phyloP scores from a whole-genome alignment of 2,113 vertebrate species.

The Forbesichthys papilliferus region DNA sequence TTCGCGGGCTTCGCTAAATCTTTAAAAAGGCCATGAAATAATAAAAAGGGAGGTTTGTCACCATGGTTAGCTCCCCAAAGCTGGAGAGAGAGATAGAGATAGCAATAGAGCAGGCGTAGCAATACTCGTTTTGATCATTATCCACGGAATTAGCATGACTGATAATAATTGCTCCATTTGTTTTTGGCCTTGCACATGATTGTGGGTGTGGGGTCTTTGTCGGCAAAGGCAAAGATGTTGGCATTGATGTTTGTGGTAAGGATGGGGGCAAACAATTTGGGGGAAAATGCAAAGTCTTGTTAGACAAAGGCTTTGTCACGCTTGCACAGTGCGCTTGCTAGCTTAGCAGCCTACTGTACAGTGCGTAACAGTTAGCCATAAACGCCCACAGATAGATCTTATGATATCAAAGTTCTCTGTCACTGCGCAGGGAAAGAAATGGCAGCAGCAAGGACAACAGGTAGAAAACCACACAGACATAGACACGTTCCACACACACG shows the following conservation, averaged over 20 bases:
- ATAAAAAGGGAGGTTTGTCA: conserved; percentile 75
- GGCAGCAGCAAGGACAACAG: conserved; percentile 60
- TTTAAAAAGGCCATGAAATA: conserved; percentile 82
- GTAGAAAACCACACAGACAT: conserved; percentile 48
- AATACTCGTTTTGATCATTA: conserved; percentile 75
- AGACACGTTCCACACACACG: conserved; percentile 14
- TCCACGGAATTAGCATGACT: conserved; percentile 75
- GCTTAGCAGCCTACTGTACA: too few species aligned
- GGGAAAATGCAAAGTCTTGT: too few species aligned
- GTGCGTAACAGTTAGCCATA: too few species aligned
- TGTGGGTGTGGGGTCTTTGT: conserved; percentile 48
- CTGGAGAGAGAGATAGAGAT: conserved; percentile 51
- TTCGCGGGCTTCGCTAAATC: conserved; percentile 79
- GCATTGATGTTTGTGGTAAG: conserved; percentile 57
- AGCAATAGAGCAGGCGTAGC: conserved; percentile 48
- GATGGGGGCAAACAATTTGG: background rate
- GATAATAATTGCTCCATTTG: conserved; percentile 76
- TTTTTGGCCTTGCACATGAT: conserved; percentile 71
- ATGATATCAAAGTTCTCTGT: too few species aligned
- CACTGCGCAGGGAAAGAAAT: conserved; percentile 22
- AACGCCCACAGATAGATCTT: too few species aligned
- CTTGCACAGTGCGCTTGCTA: too few species aligned
- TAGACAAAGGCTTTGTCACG: too few species aligned
- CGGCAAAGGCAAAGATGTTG: conserved; percentile 69
- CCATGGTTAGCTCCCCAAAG: conserved; percentile 63